Conservation (phyloP, 2,888 invertebrate species). For the Cordilura impudica region DNA sequence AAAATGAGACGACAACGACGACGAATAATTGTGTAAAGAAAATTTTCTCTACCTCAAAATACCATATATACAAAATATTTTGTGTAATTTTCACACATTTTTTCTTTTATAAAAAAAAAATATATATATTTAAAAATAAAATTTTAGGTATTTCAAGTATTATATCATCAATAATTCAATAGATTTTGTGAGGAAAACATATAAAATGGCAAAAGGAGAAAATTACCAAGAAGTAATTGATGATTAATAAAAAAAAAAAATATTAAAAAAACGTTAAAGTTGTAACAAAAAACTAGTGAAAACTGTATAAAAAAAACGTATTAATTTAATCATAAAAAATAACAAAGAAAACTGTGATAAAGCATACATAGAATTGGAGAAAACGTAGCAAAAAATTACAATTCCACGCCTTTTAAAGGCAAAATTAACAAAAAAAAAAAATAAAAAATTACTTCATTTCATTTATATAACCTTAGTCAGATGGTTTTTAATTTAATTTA, state of each 20-base stretch:
- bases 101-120: background rate
- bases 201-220: background rate
- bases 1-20: constrained; percentile 52
- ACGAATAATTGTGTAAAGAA: constrained; percentile 38
- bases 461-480: constrained; percentile 35
- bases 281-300: background rate
- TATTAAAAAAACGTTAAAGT: background rate
- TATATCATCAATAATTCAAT: constrained; percentile 36
- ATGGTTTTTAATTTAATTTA: background rate
- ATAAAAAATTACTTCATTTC: constrained; percentile 15
- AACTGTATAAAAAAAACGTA: background rate
- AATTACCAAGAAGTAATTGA: too few species aligned
- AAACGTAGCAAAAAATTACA: background rate
- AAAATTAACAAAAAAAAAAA: constrained; percentile 17
- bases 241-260: constrained; percentile 14
- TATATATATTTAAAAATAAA: background rate
- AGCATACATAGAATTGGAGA: background rate
- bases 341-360: background rate
- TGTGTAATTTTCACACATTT: constrained; percentile 8
- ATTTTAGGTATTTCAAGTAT: constrained; percentile 10
- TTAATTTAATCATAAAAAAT: background rate
- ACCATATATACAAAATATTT: constrained; percentile 38
- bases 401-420: constrained; percentile 42
- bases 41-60: constrained; percentile 59
- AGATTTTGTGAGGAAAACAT: background rate